Evolutionary conservation across 2,797 vertebrate genomes (phyloP).

Genomic region (Manis pentadactyla): DNA sequence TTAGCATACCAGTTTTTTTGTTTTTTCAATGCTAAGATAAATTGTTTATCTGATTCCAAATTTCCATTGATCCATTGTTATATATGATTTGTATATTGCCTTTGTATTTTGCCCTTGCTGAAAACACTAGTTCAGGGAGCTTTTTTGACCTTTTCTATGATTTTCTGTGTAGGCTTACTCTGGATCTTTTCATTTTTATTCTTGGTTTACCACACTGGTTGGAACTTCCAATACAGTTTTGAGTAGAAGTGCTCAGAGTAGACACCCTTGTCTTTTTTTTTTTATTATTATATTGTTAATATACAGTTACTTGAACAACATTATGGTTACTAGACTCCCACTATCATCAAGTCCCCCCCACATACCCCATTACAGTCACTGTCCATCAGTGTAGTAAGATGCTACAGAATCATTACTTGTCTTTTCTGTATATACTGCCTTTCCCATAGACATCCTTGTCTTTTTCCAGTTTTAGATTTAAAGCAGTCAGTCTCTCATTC

Average conservation of each 20-base stretch:
- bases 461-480: not conserved
- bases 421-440: too few relatives aligned
- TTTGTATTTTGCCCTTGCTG: not conserved
- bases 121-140: not conserved
- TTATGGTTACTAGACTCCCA: too few relatives aligned
- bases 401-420: too few relatives aligned
- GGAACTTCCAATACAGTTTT: not conserved
- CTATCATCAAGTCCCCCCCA: too few relatives aligned
- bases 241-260: not conserved
- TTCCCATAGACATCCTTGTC: not conserved
- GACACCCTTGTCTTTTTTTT: not conserved
- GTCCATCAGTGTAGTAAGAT: too few relatives aligned
- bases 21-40: not conserved
- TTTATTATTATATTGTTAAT: too few relatives aligned
- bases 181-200: not conserved
- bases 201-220: not conserved
- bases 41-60: not conserved
- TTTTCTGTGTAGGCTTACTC: not conserved
- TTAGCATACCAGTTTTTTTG: not conserved
- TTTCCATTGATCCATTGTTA: not conserved
- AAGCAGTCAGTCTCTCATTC: not conserved
- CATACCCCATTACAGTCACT: too few relatives aligned
- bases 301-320: too few relatives aligned
- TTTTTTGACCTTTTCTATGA: not conserved
- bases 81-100: not conserved